Evolutionary conservation across 2,888 invertebrate genomes (phyloP).

Genomic region (Coenonympha arcania): DNA sequence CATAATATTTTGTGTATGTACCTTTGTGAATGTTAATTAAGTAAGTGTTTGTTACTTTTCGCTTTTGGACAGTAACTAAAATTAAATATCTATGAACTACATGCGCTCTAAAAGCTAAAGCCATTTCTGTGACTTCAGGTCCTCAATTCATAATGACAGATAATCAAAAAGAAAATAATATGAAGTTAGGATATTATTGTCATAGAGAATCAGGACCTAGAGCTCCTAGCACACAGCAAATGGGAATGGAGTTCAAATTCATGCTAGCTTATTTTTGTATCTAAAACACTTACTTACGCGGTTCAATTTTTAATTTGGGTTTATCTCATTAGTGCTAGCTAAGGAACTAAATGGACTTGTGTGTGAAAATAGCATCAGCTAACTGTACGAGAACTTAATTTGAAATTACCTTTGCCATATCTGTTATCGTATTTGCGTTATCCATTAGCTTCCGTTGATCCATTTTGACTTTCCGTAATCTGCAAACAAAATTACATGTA

Average conservation of each 20-base stretch:
- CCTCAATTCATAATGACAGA: not conserved
- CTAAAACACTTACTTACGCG: not conserved
- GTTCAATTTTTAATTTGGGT: not conserved
- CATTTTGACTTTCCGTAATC: conserved; percentile 99
- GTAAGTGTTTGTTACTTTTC: not conserved
- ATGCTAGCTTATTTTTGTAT: not conserved
- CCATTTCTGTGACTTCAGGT: conserved; percentile 1
- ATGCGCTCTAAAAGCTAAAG: conserved; percentile 18
- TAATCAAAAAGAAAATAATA: no score
- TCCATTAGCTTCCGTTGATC: conserved; percentile 99
- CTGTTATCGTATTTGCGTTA: conserved; percentile 98
- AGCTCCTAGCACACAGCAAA: conserved; percentile 30
- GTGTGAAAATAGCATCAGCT: conserved; percentile 60
- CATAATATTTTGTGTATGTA: not conserved
- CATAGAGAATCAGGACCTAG: not conserved
- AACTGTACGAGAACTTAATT: conserved; percentile 26
- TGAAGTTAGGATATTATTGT: not conserved
- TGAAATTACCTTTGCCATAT: conserved; percentile 96
- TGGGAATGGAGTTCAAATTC: conserved; percentile 24
- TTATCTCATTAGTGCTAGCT: conserved; percentile 37
- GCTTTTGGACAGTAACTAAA: not conserved
- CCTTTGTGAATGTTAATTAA: not conserved
- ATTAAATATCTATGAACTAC: conserved; percentile 6
- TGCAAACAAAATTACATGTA: conserved; percentile 56
- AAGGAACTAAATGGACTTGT: conserved; percentile 54